These are phyloP conservation scores for Anas platyrhynchos DNA, from an alignment of 2,113 vertebrate species.

Conservation along the genomic window DNA sequence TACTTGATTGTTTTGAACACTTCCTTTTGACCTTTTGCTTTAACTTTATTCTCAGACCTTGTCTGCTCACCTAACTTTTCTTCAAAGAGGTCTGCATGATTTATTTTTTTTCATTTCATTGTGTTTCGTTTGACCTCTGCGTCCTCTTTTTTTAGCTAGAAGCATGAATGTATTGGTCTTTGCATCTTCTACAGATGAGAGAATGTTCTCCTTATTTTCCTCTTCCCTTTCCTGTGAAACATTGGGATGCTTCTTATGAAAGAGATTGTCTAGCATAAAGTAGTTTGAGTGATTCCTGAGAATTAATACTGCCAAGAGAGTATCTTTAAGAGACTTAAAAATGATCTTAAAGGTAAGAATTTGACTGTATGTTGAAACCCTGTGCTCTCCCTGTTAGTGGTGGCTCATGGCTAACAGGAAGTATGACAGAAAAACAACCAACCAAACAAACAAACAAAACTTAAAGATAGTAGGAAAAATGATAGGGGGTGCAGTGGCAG, in stretches of 20 bases:
- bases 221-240: neutral
- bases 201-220: neutral
- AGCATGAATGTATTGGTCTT: neutral
- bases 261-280: neutral
- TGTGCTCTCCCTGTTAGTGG: neutral
- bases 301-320: neutral
- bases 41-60: neutral
- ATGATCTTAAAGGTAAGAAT: neutral
- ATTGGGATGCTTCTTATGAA: neutral
- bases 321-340: neutral
- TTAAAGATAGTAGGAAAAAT: neutral
- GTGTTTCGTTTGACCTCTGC: neutral
- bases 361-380: neutral
- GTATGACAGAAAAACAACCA: neutral
- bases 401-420: neutral
- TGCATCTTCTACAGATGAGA: neutral
- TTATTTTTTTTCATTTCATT: constrained; percentile 29
- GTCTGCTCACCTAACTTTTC: neutral
- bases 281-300: neutral
- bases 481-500: neutral
- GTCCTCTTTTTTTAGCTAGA: neutral
- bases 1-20: neutral
- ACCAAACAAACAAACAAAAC: neutral
- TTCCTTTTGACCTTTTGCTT: neutral
- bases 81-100: neutral